Conservation (phyloP, 2,888 invertebrate species). For the Corythucha ciliata region DNA sequence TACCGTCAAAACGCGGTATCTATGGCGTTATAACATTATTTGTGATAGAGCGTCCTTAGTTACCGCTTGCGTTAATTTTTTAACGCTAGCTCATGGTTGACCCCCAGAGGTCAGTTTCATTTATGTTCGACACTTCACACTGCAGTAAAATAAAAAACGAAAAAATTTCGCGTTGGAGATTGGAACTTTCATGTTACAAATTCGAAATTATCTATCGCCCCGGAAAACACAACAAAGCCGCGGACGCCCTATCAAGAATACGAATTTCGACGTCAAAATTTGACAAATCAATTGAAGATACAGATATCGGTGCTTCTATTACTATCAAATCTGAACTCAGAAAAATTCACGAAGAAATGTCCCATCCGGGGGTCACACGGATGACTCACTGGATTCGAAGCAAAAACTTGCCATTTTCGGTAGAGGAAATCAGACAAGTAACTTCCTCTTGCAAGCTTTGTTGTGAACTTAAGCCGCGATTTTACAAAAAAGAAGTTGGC, state of each 20-base stretch:
- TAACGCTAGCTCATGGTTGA: too few relatives aligned
- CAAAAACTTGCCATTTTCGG: neutral
- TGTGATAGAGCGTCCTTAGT: too few relatives aligned
- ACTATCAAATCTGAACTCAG: neutral
- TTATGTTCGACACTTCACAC: neutral
- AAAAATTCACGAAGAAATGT: neutral
- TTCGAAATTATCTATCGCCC: neutral
- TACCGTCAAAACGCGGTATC: too few relatives aligned
- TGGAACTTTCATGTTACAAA: too few relatives aligned
- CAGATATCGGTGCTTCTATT: too few relatives aligned
- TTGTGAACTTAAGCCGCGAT: conserved; percentile 28
- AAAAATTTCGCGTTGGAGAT: neutral
- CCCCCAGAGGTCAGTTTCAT: neutral
- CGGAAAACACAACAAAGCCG: neutral
- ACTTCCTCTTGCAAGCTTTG: conserved; percentile 28
- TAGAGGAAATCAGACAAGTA: neutral
- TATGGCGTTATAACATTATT: too few relatives aligned
- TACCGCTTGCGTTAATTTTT: too few relatives aligned
- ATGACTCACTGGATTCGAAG: neutral
- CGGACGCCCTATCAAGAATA: neutral
- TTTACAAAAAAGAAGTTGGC: conserved; percentile 14
- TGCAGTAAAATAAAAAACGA: conserved; percentile 14
- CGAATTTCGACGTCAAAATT: too few relatives aligned
- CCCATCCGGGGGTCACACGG: conserved; percentile 4
- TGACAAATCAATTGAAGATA: too few relatives aligned